phyloP scores from a whole-genome alignment of 1,140 invertebrate species.

The Aphis gossypii region DNA sequence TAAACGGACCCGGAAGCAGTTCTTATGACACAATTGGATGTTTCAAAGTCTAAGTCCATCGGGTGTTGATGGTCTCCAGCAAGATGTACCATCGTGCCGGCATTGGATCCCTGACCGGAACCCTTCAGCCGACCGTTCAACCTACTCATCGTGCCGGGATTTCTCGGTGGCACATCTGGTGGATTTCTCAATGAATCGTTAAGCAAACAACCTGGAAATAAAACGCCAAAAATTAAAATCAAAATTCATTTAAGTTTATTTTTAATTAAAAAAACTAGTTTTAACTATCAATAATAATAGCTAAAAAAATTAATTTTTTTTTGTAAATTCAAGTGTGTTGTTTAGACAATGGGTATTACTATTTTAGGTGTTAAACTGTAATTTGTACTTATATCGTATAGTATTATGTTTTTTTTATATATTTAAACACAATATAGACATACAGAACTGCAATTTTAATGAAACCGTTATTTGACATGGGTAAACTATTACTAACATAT shows the following conservation, averaged over 20 bases:
- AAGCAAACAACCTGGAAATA: constrained; percentile 81
- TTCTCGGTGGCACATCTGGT: constrained; percentile 86
- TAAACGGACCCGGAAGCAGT: constrained; percentile 91
- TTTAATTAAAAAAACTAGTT: background rate
- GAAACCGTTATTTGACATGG: background rate
- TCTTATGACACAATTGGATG: constrained; percentile 83
- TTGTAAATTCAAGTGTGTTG: background rate
- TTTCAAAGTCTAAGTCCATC: constrained; percentile 82
- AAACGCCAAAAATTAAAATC: constrained; percentile 44
- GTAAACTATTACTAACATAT: background rate
- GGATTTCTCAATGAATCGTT: constrained; percentile 72
- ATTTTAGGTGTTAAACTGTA: background rate
- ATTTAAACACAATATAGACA: background rate
- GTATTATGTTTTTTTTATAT: background rate
- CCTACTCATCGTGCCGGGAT: constrained; percentile 78
- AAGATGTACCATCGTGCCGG: constrained; percentile 64
- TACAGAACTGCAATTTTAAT: background rate
- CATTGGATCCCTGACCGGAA: constrained; percentile 65
- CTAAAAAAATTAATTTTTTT: background rate
- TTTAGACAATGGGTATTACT: background rate
- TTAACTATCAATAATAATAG: background rate
- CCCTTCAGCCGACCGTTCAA: constrained; percentile 79
- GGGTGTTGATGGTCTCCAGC: constrained; percentile 62
- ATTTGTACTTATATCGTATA: background rate
- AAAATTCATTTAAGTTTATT: background rate